A percentile compares a stretch with the other conserved stretches of the same genome.
Conservation (phyloP, 2,797 vertebrate species). For the Coranthus polyacanthus region DNA sequence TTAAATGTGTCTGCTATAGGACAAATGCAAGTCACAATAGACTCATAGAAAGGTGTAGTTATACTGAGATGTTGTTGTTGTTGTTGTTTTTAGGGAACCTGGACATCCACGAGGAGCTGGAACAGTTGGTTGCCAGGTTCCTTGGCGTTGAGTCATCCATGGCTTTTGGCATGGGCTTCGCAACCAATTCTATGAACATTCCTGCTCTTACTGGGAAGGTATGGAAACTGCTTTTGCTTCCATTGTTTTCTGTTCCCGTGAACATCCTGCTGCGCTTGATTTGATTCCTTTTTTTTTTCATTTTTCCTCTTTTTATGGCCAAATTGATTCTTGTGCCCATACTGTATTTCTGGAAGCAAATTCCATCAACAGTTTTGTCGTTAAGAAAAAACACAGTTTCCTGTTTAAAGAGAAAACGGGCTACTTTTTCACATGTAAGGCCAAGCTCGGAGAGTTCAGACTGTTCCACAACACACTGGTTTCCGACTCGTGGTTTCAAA, state of each 20-base stretch:
- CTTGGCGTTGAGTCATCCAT: constrained; percentile 95
- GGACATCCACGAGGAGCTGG: constrained; percentile 94
- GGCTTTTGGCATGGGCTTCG: constrained; percentile 97
- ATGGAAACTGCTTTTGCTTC: constrained; percentile 52
- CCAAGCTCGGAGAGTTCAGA: constrained; percentile 34
- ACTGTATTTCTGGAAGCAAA: constrained; percentile 1
- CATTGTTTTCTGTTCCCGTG: constrained; percentile 1
- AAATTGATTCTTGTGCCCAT: not conserved
- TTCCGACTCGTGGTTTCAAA: constrained; percentile 52
- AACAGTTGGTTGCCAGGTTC: constrained; percentile 91
- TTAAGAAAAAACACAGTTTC: constrained; percentile 35
- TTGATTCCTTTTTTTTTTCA: not conserved
- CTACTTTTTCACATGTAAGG: constrained; percentile 7
- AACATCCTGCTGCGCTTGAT: not conserved
- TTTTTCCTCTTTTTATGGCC: not conserved
- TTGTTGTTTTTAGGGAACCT: constrained; percentile 87
- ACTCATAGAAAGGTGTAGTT: not conserved
- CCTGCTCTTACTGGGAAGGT: constrained; percentile 96
- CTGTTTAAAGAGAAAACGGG: constrained; percentile 52
- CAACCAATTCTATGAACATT: constrained; percentile 99
- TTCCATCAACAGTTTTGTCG: constrained; percentile 6
- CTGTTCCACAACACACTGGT: constrained; percentile 44
- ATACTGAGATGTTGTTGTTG: constrained; percentile 1
- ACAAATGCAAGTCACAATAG: not conserved
- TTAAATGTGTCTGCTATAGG: not conserved